Conservation (phyloP, 2,888 invertebrate species). For the Pycnomerus fuliginosus region DNA sequence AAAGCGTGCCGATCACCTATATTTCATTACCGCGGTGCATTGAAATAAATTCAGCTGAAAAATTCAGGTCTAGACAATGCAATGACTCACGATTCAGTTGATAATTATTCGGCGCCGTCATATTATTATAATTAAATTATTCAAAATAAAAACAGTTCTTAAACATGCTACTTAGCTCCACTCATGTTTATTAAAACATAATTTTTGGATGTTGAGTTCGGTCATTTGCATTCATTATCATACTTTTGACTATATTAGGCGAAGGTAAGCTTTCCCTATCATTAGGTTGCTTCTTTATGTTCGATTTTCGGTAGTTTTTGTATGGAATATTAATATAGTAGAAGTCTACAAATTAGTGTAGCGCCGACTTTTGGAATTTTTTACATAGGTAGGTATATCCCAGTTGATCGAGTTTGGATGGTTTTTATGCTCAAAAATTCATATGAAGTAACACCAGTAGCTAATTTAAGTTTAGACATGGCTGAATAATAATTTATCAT, state of each 20-base stretch:
- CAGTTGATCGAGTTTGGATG: too few species aligned
- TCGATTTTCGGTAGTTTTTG: conserved; percentile 25
- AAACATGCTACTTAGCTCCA: conserved; percentile 32
- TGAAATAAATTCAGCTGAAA: too few species aligned
- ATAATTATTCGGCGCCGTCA: too few species aligned
- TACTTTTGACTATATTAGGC: conserved; percentile 27
- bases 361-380: conserved; percentile 5
- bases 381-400: too few species aligned
- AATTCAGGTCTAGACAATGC: too few species aligned
- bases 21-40: too few species aligned
- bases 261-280: conserved; percentile 19
- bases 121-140: conserved; percentile 17
- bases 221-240: conserved; percentile 41
- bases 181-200: conserved; percentile 40
- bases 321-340: conserved; percentile 30
- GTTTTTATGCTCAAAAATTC: too few species aligned
- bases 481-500: too few species aligned
- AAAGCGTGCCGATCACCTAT: too few species aligned
- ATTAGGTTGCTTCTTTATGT: conserved; percentile 26
- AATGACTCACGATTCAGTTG: too few species aligned
- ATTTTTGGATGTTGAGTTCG: conserved; percentile 25
- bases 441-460: too few species aligned
- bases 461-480: too few species aligned
- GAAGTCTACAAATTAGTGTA: conserved; percentile 15
- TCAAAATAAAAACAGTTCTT: conserved; percentile 28